A percentile compares a stretch with the other conserved stretches of the same genome.
Evolutionary conservation across 1,140 invertebrate species (phyloP).

Genomic region (Archivesica marissinica): DNA sequence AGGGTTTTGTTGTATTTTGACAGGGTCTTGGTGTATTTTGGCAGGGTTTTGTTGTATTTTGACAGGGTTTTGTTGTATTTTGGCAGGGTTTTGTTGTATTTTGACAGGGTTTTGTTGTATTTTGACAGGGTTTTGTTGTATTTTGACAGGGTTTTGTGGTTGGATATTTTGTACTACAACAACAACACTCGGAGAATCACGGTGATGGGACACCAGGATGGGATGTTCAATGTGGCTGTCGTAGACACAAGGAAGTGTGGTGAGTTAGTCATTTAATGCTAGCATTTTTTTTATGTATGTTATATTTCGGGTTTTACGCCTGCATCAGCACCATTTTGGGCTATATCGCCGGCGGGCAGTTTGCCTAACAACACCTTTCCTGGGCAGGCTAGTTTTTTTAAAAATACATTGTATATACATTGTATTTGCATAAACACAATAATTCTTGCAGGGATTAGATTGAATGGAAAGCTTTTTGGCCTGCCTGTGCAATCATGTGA

Average conservation of each 20-base stretch:
- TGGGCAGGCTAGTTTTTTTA: too few species aligned
- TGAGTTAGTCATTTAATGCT: too few species aligned
- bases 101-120: not conserved
- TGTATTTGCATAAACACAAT: too few species aligned
- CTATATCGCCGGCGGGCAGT: too few species aligned
- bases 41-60: not conserved
- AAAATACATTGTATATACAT: too few species aligned
- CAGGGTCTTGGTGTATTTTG: not conserved
- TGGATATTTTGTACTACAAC: constrained; percentile 48
- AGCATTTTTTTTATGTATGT: too few species aligned
- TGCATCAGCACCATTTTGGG: too few species aligned
- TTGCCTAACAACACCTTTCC: too few species aligned
- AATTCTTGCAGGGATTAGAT: too few species aligned
- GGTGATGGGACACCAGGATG: constrained; percentile 48
- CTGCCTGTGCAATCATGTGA: too few species aligned
- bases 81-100: not conserved
- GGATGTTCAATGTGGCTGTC: constrained; percentile 32
- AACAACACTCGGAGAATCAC: constrained; percentile 42
- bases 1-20: not conserved
- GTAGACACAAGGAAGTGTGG: constrained; percentile 39
- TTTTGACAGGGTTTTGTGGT: constrained; percentile 43
- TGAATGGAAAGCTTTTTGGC: too few species aligned
- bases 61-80: not conserved
- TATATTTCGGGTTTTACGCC: too few species aligned
- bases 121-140: not conserved